A percentile compares a stretch with the other conserved stretches of the same genome.
Evolutionary conservation across 2,888 invertebrate species (phyloP).

Genomic region (Eurytoma californica): DNA sequence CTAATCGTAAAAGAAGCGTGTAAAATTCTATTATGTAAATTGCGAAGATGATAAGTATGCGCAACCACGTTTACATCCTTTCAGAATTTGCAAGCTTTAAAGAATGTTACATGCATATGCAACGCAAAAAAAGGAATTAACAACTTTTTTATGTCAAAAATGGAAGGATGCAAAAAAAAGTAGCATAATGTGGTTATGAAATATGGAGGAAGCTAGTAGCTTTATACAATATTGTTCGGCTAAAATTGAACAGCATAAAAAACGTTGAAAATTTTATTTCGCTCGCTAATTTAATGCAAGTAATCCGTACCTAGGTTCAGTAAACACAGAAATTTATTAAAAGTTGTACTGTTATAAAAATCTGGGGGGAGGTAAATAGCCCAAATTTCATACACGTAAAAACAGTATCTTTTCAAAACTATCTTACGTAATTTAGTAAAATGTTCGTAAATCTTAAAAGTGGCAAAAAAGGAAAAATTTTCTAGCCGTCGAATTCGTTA

Average conservation of each 20-base stretch:
- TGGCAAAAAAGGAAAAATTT: neutral
- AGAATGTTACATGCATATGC: neutral
- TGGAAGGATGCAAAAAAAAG: slow-evolving; percentile 1
- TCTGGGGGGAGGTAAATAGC: slow-evolving; percentile 8
- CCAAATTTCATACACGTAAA: neutral
- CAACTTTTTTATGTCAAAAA: neutral
- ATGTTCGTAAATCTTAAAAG: neutral
- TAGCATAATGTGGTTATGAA: slow-evolving; percentile 27
- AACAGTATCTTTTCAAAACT: neutral
- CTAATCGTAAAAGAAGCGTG: no score
- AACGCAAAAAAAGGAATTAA: neutral
- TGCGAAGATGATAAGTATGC: neutral
- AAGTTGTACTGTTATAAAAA: slow-evolving; percentile 10
- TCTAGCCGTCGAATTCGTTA: neutral
- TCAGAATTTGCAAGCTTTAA: neutral
- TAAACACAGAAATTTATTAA: neutral
- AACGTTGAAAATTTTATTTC: no score
- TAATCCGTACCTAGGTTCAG: no score
- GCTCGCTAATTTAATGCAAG: neutral
- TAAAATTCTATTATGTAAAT: no score
- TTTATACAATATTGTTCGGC: neutral
- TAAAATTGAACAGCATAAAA: neutral
- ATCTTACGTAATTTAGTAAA: neutral
- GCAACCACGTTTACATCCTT: neutral
- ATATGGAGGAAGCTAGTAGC: neutral